Conservation (phyloP, 1,140 invertebrate genomes). For the Episyrphus balteatus region DNA sequence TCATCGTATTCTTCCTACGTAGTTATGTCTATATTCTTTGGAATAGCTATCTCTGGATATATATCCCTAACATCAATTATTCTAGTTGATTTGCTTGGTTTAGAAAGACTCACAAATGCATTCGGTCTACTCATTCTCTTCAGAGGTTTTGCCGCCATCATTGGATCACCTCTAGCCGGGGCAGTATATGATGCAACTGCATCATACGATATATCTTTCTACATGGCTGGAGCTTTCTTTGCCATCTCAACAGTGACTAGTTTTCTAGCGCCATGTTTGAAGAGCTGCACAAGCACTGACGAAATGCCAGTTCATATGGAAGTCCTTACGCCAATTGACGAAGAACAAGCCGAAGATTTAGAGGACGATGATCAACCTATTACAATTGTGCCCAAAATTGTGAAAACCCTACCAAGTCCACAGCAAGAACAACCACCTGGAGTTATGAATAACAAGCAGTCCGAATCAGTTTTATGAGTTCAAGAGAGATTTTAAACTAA, state of each 20-base stretch:
- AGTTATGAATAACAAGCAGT: too few relatives aligned
- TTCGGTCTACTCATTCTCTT: slow-evolving; percentile 93
- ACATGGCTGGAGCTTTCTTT: slow-evolving; percentile 82
- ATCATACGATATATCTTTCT: slow-evolving; percentile 82
- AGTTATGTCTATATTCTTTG: slow-evolving; percentile 81
- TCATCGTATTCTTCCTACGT: slow-evolving; percentile 64
- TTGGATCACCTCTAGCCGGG: slow-evolving; percentile 73
- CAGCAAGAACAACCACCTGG: slow-evolving; percentile 20
- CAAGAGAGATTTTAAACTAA: too few relatives aligned
- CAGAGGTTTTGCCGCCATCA: slow-evolving; percentile 81
- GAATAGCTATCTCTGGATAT: slow-evolving; percentile 91
- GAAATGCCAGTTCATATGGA: slow-evolving; percentile 50
- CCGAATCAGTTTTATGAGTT: too few relatives aligned
- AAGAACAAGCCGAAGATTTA: slow-evolving; percentile 68
- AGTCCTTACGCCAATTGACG: slow-evolving; percentile 65
- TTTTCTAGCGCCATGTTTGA: slow-evolving; percentile 69
- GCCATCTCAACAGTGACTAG: slow-evolving; percentile 71
- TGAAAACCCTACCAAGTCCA: slow-evolving; percentile 52
- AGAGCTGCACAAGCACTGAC: slow-evolving; percentile 42
- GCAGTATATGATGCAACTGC: slow-evolving; percentile 77
- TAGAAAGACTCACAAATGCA: slow-evolving; percentile 92
- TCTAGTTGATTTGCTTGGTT: slow-evolving; percentile 85
- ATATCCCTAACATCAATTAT: slow-evolving; percentile 97
- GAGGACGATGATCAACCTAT: slow-evolving; percentile 58
- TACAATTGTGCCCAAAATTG: slow-evolving; percentile 55